Conservation (phyloP, 2,797 vertebrate species). For the Echeneis naucrates region DNA sequence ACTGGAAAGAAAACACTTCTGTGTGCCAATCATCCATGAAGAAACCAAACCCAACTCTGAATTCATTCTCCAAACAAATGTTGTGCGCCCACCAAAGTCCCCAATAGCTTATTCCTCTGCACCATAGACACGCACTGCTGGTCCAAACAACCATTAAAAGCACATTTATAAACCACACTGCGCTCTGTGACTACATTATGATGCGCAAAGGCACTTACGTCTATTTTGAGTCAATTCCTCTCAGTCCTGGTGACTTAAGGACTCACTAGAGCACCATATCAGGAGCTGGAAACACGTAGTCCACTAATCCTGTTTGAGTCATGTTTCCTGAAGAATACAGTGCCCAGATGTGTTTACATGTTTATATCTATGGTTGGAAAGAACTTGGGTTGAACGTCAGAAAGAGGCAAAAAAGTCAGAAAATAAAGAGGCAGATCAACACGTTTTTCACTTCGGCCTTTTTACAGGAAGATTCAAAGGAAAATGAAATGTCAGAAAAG, state of each 20-base stretch:
- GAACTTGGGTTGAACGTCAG: too few species aligned
- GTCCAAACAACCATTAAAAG: not conserved
- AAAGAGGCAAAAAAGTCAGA: too few species aligned
- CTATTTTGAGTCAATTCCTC: not conserved
- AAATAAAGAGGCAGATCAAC: not conserved
- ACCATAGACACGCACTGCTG: not conserved
- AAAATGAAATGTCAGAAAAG: too few species aligned
- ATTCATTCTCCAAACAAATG: too few species aligned
- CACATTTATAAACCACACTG: not conserved
- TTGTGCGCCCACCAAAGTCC: not conserved
- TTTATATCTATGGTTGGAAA: too few species aligned
- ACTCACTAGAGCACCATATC: not conserved
- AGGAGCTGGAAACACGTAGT: not conserved
- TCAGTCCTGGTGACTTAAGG: not conserved
- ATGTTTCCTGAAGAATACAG: too few species aligned
- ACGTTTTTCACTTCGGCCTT: not conserved
- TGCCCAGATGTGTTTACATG: too few species aligned
- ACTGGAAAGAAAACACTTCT: not conserved
- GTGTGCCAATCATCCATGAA: not conserved
- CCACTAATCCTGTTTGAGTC: too few species aligned
- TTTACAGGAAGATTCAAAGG: too few species aligned
- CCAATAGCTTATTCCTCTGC: not conserved
- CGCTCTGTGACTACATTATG: not conserved
- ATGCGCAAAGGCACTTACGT: not conserved
- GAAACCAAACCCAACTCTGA: not conserved